Base-by-base conservation (phyloP, 2,797 vertebrate species). In the Moxostoma hubbsi region DNA sequence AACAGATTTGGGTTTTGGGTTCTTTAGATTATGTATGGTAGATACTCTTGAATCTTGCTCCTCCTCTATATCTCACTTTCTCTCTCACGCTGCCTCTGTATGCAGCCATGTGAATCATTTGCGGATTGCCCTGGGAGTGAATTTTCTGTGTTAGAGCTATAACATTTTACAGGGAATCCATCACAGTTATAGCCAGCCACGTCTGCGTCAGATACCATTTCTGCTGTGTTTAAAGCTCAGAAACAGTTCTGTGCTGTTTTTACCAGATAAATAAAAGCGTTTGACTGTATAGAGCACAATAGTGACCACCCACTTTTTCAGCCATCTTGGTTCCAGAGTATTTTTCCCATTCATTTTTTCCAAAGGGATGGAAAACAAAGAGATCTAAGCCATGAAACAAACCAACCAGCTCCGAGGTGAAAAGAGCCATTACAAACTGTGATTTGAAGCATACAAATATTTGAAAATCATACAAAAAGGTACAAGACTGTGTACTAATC, bases 41-140 rank as follows among this genome's bases (percentile, higher is more conserved):
- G 53, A 66, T 62, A 16, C 47, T 77, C 24, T 36, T 62, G 47
- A 69, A 62, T 69, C 36, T 68, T 16, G 9, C 43, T 53, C 61
- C 54, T 36, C 24, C 70, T 55, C 16, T 53, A 43, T 58, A 11
- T 79, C 12, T 61, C n/a, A 43, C 46, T 61, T 15, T 57, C 43
- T 15, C 69, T 81, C 61, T 76, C 50, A 54, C 2, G 45, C 45
- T 70, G 24, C 47, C 74, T 76, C 51, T 57, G 45, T 53, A 65
- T 70, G 49, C 62, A 63, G 53, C 63, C 70, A 66, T 79, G 69
- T 50, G 67, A 71, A 67, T 84, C 83, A 87, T 90, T 75, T 13
- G 75, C 58, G 15, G 55, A 81, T 76, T 75, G 49, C 76, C 24
- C 55, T 13, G n/a, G 53, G 64, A 79, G 74, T 67, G 70, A 73